Percentiles rank a stretch among this genome's conserved stretches.
These are phyloP conservation scores for Paramormyrops hopkinsi DNA, from an alignment of 2,797 vertebrate species.

Conservation along the genomic window DNA sequence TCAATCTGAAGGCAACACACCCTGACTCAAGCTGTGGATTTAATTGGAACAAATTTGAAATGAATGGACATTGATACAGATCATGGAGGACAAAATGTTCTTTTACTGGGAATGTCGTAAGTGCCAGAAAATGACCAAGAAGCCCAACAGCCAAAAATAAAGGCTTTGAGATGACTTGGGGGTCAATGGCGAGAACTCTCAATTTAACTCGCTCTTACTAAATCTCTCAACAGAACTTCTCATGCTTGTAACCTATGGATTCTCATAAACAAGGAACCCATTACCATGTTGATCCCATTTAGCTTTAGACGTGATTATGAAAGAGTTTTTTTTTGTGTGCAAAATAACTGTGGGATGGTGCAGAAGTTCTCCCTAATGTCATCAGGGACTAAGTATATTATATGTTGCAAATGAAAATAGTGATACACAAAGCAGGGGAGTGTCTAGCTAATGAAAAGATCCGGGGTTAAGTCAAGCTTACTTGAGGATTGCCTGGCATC, in stretches of 20 bases:
- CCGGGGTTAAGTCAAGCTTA: not conserved
- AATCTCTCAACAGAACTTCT: constrained; percentile 9
- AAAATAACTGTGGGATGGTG: not conserved
- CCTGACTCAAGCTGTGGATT: not conserved
- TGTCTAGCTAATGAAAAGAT: not conserved
- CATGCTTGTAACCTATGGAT: constrained; percentile 14
- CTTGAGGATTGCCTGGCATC: not conserved
- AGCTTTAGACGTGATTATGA: constrained; percentile 21
- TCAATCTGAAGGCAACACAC: not conserved
- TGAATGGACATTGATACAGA: not conserved
- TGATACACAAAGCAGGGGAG: not conserved
- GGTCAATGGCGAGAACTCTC: not conserved
- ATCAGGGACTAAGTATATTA: constrained; percentile 2
- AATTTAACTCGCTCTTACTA: constrained; percentile 7
- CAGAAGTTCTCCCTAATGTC: constrained; percentile 26
- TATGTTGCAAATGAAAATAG: constrained; percentile 22
- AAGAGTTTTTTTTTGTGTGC: not conserved
- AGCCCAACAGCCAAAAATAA: not conserved
- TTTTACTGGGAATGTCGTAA: not conserved
- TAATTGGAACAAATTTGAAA: not conserved
- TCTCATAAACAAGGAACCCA: not conserved
- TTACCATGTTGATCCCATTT: constrained; percentile 10
- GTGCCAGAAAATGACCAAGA: not conserved
- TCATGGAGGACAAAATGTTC: not conserved
- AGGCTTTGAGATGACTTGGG: constrained; percentile 1